Evolutionary conservation across 2,797 vertebrate genomes (phyloP), one percentile per base, ranked within the genome.

Genomic region (Trematomus bernacchii): DNA sequence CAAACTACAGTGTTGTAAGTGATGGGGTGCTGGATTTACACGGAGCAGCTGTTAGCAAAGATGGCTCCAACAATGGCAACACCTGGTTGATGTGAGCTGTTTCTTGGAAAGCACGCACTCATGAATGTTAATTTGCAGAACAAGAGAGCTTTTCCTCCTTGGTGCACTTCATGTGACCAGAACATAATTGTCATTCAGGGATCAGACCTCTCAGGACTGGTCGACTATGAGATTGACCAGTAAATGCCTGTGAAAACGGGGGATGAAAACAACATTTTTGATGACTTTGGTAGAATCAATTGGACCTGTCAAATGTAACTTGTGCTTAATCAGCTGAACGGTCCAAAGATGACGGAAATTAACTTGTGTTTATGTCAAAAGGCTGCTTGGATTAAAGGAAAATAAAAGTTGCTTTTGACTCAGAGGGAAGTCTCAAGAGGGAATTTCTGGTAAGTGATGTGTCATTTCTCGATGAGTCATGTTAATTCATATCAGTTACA

Each of bases 1-100:
- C 66, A 79, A 80, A 76, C 75, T 53, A 18, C 75, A 80, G 65
- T 52, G 69, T 43, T 75, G 65, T 71, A 77, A 85, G 78, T 73
- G 87, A 89, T 86, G 64, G 80, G 82, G 82, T 91, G 90, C 80
- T 76, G 86, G 47, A 70, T 69, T 82, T 73, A 92, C 84, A 86
- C 4, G 68, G 53, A 44, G 72, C 93, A 94, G 92, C 91, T 94
- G 94, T 86, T 92, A 21, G 81, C 67, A 71, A 80, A 81, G 76
- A 80, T 58, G 57, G 51, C 67, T 85, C 77, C 79, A 80, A 68
- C 66, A 68, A 81, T 43, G 78, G 73, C 73, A 66, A 76, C 71
- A 71, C 33, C 80, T 65, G 82, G 87, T 64, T 10, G 5, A 67
- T 70, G 69, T 43, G 18, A 75, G 53, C 70, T 58, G 85, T 79